phyloP scores from a whole-genome alignment of 2,113 vertebrate species.

The Mus musculus region GRCm39 chr3:22945001-22945500 shows the following conservation, averaged over 20 bases:
- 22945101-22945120: not conserved
- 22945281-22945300: conserved; percentile 6
- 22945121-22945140: not conserved
- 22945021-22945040: not conserved
- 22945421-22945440: not conserved
- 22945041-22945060: not conserved
- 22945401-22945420: not conserved
- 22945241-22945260: not conserved
- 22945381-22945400: not conserved
- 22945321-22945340: not conserved
- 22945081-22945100: not conserved
- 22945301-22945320: not conserved
- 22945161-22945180: not conserved
- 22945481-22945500: not conserved
- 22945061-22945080: not conserved
- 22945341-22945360: not conserved
- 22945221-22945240: not conserved
- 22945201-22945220: not conserved
- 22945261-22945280: conserved; percentile 17
- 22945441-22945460: not conserved
- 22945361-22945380: not conserved
- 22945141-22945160: not conserved
- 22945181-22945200: not conserved
- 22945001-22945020: too few relatives aligned
- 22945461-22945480: not conserved